Evolutionary conservation across 2,113 vertebrate genomes (phyloP).

Genomic region (Rhagologus leucostigma): DNA sequence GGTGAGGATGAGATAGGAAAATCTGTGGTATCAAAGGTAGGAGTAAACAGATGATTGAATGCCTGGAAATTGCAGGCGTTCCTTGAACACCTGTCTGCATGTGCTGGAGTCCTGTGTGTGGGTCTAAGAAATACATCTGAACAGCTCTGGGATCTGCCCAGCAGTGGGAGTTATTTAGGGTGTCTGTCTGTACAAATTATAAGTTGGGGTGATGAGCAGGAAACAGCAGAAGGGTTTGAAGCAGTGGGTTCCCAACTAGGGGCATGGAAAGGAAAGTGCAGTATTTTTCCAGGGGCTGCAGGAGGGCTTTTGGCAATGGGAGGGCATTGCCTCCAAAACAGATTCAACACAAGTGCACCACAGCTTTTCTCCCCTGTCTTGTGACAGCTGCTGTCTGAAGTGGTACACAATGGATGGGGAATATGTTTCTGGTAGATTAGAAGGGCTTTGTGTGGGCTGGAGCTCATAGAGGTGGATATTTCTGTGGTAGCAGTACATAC

Average conservation of each 20-base stretch:
- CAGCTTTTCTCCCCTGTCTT: neutral
- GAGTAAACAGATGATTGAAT: neutral
- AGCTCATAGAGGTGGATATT: neutral
- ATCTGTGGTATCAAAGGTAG: neutral
- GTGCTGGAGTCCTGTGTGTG: fast-evolving
- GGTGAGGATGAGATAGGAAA: neutral
- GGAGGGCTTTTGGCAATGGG: neutral
- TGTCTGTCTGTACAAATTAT: neutral
- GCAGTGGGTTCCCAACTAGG: neutral
- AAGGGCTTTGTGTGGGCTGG: neutral
- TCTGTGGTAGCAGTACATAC: neutral
- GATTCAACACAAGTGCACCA: neutral
- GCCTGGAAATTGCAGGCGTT: neutral
- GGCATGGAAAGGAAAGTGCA: neutral
- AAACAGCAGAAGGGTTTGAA: neutral
- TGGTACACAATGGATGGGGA: neutral
- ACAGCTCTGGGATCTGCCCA: neutral
- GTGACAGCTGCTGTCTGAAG: neutral
- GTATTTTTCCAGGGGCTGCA: neutral
- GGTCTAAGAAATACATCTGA: neutral
- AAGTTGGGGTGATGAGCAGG: neutral
- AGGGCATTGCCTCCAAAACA: neutral
- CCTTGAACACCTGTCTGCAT: neutral
- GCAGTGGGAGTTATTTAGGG: neutral
- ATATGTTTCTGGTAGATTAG: neutral